These are phyloP conservation scores for Apogon talboti DNA, from an alignment of 2,797 vertebrate species.

Conservation along the genomic window DNA sequence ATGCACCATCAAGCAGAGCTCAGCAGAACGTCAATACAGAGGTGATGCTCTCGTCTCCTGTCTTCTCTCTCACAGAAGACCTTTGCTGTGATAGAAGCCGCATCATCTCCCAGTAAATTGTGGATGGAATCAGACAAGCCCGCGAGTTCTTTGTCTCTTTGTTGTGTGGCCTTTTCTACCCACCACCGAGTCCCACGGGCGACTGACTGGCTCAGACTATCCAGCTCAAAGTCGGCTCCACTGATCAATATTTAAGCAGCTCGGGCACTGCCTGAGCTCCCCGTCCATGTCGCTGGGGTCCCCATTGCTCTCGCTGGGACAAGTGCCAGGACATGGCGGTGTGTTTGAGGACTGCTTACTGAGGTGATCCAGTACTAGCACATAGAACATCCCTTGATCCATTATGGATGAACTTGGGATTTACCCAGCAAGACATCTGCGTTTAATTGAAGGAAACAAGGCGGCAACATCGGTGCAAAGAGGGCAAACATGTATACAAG, in stretches of 20 bases:
- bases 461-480: constrained; percentile 24
- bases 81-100: constrained; percentile 44
- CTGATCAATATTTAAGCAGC: constrained; percentile 81
- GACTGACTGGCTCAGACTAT: constrained; percentile 54
- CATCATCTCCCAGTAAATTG: constrained; percentile 37
- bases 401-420: constrained; percentile 73
- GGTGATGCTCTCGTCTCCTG: constrained; percentile 39
- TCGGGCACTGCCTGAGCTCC: constrained; percentile 34
- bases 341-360: constrained; percentile 64
- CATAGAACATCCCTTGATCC: constrained; percentile 63
- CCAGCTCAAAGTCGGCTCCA: constrained; percentile 62
- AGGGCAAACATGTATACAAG: constrained; percentile 39
- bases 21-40: constrained; percentile 51
- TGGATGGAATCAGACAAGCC: constrained; percentile 40
- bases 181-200: constrained; percentile 44
- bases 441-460: constrained; percentile 49
- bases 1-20: constrained; percentile 20
- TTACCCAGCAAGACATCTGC: constrained; percentile 42
- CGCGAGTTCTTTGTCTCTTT: constrained; percentile 52
- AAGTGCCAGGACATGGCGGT: constrained; percentile 62
- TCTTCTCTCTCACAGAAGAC: constrained; percentile 31
- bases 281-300: constrained; percentile 53
- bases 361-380: constrained; percentile 57
- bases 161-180: constrained; percentile 61
- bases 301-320: constrained; percentile 54